A percentile compares a stretch with the other conserved stretches of the same genome.
phyloP scores from a whole-genome alignment of 2,797 vertebrate species.

The Platyrinchus mystaceus region DNA sequence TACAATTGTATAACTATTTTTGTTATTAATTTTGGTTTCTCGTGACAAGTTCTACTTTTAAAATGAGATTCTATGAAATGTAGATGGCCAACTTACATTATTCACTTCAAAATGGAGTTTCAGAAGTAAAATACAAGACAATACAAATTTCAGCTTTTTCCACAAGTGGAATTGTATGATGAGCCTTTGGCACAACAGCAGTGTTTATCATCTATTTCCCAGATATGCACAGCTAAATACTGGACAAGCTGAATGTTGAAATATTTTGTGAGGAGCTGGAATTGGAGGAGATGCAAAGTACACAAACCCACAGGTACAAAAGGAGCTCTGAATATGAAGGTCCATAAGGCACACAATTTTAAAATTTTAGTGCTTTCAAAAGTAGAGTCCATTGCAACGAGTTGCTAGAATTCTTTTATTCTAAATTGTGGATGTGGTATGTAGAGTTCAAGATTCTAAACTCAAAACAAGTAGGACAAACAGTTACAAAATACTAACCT shows the following conservation, averaged over 20 bases:
- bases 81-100: fast-evolving
- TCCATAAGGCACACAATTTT: neutral
- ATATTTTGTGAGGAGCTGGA: neutral
- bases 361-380: neutral
- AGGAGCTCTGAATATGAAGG: neutral
- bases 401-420: neutral
- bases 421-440: neutral
- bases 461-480: neutral
- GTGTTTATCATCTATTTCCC: neutral
- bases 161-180: fast-evolving
- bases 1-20: neutral
- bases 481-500: neutral
- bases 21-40: neutral
- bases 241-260: neutral
- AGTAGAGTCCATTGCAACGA: neutral
- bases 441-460: neutral
- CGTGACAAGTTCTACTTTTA: neutral
- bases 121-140: neutral
- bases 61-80: neutral
- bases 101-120: neutral
- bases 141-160: neutral
- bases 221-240: neutral
- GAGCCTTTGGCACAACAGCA: neutral
- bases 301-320: fast-evolving
- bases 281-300: neutral